phyloP scores from a whole-genome alignment of 2,113 vertebrate species.

The Chaetodon auriga region DNA sequence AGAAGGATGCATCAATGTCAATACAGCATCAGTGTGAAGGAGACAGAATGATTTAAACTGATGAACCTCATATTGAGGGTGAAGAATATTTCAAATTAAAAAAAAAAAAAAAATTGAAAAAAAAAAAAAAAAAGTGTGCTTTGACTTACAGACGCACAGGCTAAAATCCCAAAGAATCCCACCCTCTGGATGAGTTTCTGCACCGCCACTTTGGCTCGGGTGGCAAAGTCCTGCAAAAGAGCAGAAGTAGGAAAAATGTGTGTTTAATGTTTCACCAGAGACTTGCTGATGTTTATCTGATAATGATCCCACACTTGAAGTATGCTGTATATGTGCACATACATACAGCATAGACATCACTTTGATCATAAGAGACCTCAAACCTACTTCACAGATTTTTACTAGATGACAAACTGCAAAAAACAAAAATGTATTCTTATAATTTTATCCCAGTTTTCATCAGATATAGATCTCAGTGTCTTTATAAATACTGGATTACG shows the following conservation, averaged over 20 bases:
- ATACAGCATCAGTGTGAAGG: neutral
- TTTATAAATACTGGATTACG: neutral
- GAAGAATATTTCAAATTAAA: neutral
- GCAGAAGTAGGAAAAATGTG: constrained; percentile 8
- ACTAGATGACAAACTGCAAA: neutral
- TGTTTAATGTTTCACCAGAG: neutral
- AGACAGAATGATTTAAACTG: neutral
- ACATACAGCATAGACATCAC: neutral
- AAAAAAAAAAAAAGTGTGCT: neutral
- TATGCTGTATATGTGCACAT: neutral
- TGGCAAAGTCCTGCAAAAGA: constrained; percentile 86
- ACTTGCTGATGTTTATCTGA: neutral
- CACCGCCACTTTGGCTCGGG: constrained; percentile 86
- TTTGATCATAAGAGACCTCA: neutral
- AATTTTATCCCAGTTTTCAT: neutral
- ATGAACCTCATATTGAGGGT: neutral
- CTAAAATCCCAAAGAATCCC: constrained; percentile 92
- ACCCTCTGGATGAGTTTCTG: constrained; percentile 91
- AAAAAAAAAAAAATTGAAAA: no score
- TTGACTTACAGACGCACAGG: constrained; percentile 91
- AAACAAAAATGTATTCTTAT: neutral
- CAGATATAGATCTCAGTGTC: neutral
- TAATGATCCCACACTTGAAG: neutral
- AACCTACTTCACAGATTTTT: neutral
- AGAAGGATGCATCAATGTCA: neutral